Conservation (phyloP, 1,140 invertebrate genomes). For the Copidosoma floridanum region DNA sequence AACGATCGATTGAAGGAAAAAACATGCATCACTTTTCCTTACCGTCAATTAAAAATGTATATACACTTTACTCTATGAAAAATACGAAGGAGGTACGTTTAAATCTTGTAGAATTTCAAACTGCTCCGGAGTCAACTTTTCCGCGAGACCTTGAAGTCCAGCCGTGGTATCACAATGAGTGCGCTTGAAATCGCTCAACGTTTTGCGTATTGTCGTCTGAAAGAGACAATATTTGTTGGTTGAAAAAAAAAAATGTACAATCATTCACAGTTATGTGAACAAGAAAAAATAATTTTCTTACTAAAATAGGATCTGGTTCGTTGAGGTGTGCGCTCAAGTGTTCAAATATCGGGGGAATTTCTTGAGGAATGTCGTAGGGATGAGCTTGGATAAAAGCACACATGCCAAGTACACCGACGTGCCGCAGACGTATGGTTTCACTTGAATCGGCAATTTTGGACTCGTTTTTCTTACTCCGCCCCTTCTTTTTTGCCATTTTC, state of each 20-base stretch:
- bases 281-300: constrained; percentile 53
- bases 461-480: constrained; percentile 40
- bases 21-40: too few relatives aligned
- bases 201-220: constrained; percentile 78
- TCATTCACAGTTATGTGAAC: too few relatives aligned
- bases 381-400: constrained; percentile 85
- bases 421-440: constrained; percentile 60
- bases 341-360: constrained; percentile 79
- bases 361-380: constrained; percentile 86
- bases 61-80: constrained; percentile 60
- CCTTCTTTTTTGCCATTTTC: constrained; percentile 51
- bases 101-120: constrained; percentile 81
- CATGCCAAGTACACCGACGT: constrained; percentile 83
- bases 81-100: constrained; percentile 85
- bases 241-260: background rate
- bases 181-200: constrained; percentile 82
- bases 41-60: too few relatives aligned
- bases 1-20: too few relatives aligned
- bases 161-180: constrained; percentile 93
- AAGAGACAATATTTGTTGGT: constrained; percentile 4
- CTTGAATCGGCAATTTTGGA: constrained; percentile 38
- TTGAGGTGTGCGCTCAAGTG: constrained; percentile 76
- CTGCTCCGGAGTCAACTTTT: constrained; percentile 89
- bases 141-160: constrained; percentile 64
- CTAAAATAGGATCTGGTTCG: constrained; percentile 89